These are phyloP conservation scores for Carpatolechia fugitivella DNA, from an alignment of 2,888 invertebrate species.

Conservation along the genomic window DNA sequence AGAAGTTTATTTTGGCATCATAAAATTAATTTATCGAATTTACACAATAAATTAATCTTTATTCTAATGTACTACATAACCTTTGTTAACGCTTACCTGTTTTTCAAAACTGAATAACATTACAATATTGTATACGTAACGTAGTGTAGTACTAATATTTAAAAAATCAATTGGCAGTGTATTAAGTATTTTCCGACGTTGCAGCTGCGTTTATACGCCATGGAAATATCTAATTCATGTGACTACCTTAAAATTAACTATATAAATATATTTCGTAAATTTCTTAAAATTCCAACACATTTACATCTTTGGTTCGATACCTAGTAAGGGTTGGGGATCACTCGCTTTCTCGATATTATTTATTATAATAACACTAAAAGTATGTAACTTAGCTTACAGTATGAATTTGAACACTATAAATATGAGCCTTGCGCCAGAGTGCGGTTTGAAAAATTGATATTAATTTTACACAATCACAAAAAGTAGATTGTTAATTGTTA, in stretches of 20 bases:
- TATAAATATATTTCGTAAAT: conserved; percentile 34
- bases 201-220: conserved; percentile 26
- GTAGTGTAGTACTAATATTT: too few relatives aligned
- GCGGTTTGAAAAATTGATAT: too few relatives aligned
- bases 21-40: conserved; percentile 24
- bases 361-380: background rate
- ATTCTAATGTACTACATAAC: too few relatives aligned
- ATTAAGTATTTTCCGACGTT: background rate
- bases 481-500: too few relatives aligned
- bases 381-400: background rate
- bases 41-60: conserved; percentile 47
- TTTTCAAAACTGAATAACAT: background rate
- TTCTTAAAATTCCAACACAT: conserved; percentile 60
- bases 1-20: conserved; percentile 56
- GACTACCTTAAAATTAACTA: conserved; percentile 23
- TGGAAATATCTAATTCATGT: background rate
- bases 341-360: conserved; percentile 26
- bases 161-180: background rate
- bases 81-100: too few relatives aligned
- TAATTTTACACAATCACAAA: too few relatives aligned
- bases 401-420: background rate
- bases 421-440: background rate
- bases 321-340: conserved; percentile 68
- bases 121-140: too few relatives aligned
- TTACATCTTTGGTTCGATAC: conserved; percentile 77